Conservation (phyloP, 1,140 invertebrate species). For the Zaprionus inermis region DNA sequence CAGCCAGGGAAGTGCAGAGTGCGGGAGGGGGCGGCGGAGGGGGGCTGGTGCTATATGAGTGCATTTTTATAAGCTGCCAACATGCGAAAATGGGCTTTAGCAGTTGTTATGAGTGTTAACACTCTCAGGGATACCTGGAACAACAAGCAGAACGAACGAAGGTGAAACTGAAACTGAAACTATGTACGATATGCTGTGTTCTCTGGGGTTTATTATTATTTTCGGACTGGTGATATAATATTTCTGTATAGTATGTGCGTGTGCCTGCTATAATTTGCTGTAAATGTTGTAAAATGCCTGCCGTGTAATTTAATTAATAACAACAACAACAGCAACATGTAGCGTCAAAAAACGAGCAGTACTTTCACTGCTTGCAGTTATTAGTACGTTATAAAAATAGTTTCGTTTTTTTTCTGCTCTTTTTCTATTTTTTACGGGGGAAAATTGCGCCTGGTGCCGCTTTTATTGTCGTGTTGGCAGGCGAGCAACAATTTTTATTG, state of each 20-base stretch:
- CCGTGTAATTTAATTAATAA: slow-evolving; percentile 81
- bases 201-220: slow-evolving; percentile 51
- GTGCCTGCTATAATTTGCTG: slow-evolving; percentile 73
- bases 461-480: slow-evolving; percentile 68
- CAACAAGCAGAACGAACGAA: slow-evolving; percentile 24
- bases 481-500: slow-evolving; percentile 49
- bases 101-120: slow-evolving; percentile 83
- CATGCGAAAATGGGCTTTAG: slow-evolving; percentile 83
- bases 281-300: slow-evolving; percentile 82
- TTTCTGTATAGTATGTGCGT: slow-evolving; percentile 36
- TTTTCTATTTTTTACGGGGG: not conserved
- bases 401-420: slow-evolving; percentile 21
- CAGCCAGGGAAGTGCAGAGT: slow-evolving; percentile 8
- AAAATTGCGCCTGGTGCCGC: slow-evolving; percentile 45
- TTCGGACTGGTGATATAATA: slow-evolving; percentile 73
- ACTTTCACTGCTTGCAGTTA: slow-evolving; percentile 81
- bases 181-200: slow-evolving; percentile 9
- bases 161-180: slow-evolving; percentile 43
- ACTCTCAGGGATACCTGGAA: slow-evolving; percentile 72
- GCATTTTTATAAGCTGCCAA: slow-evolving; percentile 82
- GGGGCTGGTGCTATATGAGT: slow-evolving; percentile 57
- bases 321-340: slow-evolving; percentile 47
- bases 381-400: slow-evolving; percentile 81
- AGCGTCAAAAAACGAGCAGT: slow-evolving; percentile 71
- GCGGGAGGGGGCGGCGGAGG: not conserved